Base-by-base conservation (phyloP, 2,113 vertebrate genomes). In the Hystrix cristata region DNA sequence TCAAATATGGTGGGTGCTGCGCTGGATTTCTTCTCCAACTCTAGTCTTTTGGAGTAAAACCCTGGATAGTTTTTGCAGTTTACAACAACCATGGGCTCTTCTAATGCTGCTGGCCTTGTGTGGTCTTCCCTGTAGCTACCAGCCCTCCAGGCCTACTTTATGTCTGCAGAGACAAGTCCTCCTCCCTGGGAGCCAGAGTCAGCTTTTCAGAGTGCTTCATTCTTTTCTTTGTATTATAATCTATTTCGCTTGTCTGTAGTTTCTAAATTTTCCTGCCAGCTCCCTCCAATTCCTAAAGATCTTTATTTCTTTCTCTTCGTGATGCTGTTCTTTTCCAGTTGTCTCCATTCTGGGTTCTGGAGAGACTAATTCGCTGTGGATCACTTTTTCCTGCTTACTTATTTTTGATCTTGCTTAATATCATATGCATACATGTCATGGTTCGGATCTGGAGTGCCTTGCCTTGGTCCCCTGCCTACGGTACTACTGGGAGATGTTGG, bases 331-430 rank as follows among this genome's bases (percentile, higher is more conserved):
- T 67, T 65, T 65, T 31, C 64, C 11, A 34, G 14, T 67, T 34
- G 12, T 34, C 16, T 71, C n/a, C 18, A n/a, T 71, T 71, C 6
- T 19, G 34, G 34, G 15, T 71, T n/a, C 67, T 71, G 67, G 67
- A n/a, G 14, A 69, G 34, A 15, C 67, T 69, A 19, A 38, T 67
- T 69, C 38, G 18, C 2, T 38, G 67, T 71, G 34, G 16, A 71
- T 38, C 34, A 38, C 34, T n/a, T 46, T 80, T 51, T 72, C 78
- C 85, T 48, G 18, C 38, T 69, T 65, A 53, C 31, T 64, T 89
- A 57, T 55, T 93, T 97, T 80, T 74, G 62, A n/a, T 74, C 53
- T 59, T 93, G 38, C 90, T 93, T 74, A 79, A 21, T 83, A 55
- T 82, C n/a, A 9, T 31, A 5, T 57, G 9, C 19, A 55, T 9